These are phyloP conservation scores for Lasioglossum leucozonium DNA, from an alignment of 2,888 invertebrate genomes.

Conservation along the genomic window DNA sequence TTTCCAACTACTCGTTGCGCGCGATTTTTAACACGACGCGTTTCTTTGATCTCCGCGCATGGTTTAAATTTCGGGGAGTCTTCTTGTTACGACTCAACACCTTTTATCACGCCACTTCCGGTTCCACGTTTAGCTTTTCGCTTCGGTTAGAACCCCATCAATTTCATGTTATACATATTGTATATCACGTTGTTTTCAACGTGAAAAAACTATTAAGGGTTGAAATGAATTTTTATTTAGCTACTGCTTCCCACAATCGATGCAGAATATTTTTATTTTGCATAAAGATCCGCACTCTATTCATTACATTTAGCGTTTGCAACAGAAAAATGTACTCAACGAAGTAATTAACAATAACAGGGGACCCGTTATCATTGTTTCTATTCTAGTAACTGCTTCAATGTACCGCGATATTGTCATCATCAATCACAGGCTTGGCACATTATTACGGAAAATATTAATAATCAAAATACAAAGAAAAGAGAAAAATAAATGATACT, in stretches of 20 bases:
- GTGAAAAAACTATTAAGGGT: no score
- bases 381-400: background rate
- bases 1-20: constrained; percentile 40
- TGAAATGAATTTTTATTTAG: no score
- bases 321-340: background rate
- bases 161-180: background rate
- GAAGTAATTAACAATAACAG: background rate
- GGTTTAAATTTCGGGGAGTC: constrained; percentile 21
- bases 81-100: background rate
- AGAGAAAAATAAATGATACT: background rate
- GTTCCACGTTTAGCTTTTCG: background rate
- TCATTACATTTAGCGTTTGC: background rate
- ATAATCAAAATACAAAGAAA: background rate
- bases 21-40: constrained; percentile 16
- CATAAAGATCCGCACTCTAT: no score
- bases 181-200: no score
- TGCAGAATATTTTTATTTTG: no score
- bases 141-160: background rate
- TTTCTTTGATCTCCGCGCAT: constrained; percentile 39
- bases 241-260: no score
- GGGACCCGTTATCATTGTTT: background rate
- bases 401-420: background rate
- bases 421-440: background rate
- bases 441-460: background rate
- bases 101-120: background rate